Conservation (phyloP, 1,140 invertebrate species). For the Ephestia elutella region DNA sequence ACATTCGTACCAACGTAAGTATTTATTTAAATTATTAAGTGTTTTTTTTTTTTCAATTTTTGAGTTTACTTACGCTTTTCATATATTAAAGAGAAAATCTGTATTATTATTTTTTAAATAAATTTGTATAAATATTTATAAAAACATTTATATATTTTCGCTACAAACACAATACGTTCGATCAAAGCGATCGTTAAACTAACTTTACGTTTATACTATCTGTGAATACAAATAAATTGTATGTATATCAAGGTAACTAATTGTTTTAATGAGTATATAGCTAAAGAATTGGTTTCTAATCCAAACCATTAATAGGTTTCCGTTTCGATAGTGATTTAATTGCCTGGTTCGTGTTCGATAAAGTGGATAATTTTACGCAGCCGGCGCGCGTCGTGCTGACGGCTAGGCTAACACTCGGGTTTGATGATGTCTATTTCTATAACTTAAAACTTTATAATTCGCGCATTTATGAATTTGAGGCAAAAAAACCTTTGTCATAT, state of each 20-base stretch:
- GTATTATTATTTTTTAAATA: no score
- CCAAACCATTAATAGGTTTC: constrained; percentile 4
- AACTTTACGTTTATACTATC: neutral
- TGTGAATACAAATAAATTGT: constrained; percentile 1
- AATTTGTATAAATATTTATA: no score
- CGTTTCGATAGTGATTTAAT: constrained; percentile 9
- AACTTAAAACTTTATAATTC: no score
- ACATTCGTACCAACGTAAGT: no score
- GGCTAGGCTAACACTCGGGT: constrained; percentile 3
- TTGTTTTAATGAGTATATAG: constrained; percentile 4
- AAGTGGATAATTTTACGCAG: constrained; percentile 7
- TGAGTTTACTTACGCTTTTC: no score
- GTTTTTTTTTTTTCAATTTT: no score
- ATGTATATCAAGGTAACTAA: neutral
- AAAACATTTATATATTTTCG: neutral
- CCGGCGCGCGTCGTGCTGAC: neutral
- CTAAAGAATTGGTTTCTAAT: constrained; percentile 1
- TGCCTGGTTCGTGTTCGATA: constrained; percentile 8
- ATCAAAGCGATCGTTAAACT: neutral
- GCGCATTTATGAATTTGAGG: no score
- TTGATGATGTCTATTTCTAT: neutral
- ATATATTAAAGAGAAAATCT: no score
- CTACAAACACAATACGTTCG: neutral
- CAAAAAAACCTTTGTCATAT: neutral
- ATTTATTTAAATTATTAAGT: no score